phyloP scores from a whole-genome alignment of 2,888 invertebrate genomes.

The Schrankia costaestrigalis region DNA sequence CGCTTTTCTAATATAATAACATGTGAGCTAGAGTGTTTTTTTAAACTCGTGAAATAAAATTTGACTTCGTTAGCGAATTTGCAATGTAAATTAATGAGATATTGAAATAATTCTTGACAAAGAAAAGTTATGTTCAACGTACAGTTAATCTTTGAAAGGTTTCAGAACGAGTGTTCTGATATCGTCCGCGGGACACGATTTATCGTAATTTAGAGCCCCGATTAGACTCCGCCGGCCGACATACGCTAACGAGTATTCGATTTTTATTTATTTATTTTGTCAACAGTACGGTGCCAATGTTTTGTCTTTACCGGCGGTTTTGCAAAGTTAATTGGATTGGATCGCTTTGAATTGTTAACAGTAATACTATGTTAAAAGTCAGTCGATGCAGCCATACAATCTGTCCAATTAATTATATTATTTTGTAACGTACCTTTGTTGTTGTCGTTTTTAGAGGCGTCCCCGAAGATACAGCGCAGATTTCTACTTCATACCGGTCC shows the following conservation, averaged over 20 bases:
- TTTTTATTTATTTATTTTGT: conserved; percentile 71
- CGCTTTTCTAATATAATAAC: no score
- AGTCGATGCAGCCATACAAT: conserved; percentile 35
- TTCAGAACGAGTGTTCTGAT: conserved; percentile 72
- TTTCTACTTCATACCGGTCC: conserved; percentile 90
- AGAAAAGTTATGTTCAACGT: conserved; percentile 61
- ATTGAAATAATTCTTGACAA: conserved; percentile 51
- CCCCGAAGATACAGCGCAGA: conserved; percentile 90
- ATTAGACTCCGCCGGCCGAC: conserved; percentile 71
- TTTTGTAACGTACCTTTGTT: conserved; percentile 86
- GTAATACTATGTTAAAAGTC: conserved; percentile 39
- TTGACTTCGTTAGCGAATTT: no score
- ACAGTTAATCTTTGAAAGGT: conserved; percentile 60
- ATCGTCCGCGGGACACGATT: conserved; percentile 67
- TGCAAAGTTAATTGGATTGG: conserved; percentile 72
- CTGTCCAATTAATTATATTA: conserved; percentile 28
- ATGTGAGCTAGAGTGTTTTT: no score
- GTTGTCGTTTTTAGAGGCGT: conserved; percentile 87
- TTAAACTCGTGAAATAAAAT: no score
- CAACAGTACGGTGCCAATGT: conserved; percentile 68
- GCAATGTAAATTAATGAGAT: no score
- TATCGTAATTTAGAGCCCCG: conserved; percentile 78
- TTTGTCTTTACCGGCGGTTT: conserved; percentile 69
- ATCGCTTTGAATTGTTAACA: conserved; percentile 46
- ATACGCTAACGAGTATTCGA: conserved; percentile 76